Base-by-base conservation (phyloP, 2,113 vertebrate genomes). In the Melospiza georgiana region DNA sequence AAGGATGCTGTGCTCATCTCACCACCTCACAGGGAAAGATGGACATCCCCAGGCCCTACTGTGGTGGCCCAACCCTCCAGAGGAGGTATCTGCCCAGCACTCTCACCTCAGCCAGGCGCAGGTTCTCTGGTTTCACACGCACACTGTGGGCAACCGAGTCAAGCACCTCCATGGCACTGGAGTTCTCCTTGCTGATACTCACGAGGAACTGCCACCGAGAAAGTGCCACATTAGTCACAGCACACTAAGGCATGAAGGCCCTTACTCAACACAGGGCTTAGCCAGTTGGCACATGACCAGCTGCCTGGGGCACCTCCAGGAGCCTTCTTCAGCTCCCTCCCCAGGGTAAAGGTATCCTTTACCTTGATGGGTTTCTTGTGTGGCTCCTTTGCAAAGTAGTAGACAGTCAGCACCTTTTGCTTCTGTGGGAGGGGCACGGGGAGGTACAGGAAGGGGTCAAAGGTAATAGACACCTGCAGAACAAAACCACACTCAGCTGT, bases 301-400 rank as follows among this genome's bases (percentile, higher is more conserved):
- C 33, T 83, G 78, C 49, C 57, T 24, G 25, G 3, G 23, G 21
- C 58, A 73, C 19, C 27, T 87, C 81, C 67, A 77, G 39, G 33
- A 79, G 51, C 28, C n/a, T 62, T 44, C 65, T 48, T 27, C 63
- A 31, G 35, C 35, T 75, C 27, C 13, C 4, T n/a, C 31, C n/a
- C 31, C 54, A 84, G 24, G 51, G 35, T 0, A 71, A 51, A 14
- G 3, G 21, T 35, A 21, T 52, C 9, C 96, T 98, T 98, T 94
- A 99, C 99, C 99, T 99, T 99, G 80, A 99, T 81, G 9, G 99
- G 99, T 84, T 99, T 99, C 97, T 99, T 99, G 97, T 99, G 99
- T 4, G 99, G 99, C 63, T 99, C 99, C 95, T 99, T 99, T 35
- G 99, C 98, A 78, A 99, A 99, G 96, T 98, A 99, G 96, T 99